Evolutionary conservation across 1,140 invertebrate genomes (phyloP), one percentile per base, ranked within the genome.

Genomic region (Planococcus citri): DNA sequence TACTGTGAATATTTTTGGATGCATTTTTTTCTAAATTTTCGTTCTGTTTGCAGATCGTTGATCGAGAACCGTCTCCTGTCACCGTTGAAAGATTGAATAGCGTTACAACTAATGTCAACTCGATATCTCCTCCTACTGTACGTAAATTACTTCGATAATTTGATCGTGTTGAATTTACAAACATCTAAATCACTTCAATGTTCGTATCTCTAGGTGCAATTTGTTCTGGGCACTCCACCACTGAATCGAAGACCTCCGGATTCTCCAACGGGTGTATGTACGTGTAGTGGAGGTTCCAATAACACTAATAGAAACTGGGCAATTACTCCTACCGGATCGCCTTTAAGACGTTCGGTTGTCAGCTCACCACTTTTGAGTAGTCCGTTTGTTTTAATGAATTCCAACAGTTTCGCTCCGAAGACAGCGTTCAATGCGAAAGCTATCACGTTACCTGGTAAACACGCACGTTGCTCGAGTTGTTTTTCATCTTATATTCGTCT

Each of bases 161-260:
- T 64, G 9, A 17, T 72, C 27, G 10, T 20, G 41, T 51, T n/a
- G 41, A 51, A 14, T 37, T 37, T 37, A 8, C 14, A n/a, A n/a
- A n/a, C n/a, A n/a, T n/a, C n/a, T n/a, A n/a, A n/a, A n/a, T n/a
- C n/a, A n/a, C 29, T 33, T 33, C 3, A 3, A 33, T 33, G 29
- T 33, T 33, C 29, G 29, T 33, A n/a, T 22, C 72, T 71, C 72
- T 72, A 86, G 86, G 86, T 92, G 67, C 91, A 94, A 76, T 95
- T 94, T 79, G 87, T 87, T 60, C 90, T 95, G 79, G 91, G 91
- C n/a, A 92, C 92, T 57, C 91, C 92, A 33, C 92, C 92, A 8
- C 84, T 83, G 41, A 83, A 79, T 74, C 78, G 76, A 74, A 82
- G 87, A 72, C 86, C 69, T 83, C 87, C 89, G 75, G 88, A 87